A percentile compares a stretch with the other conserved stretches of the same genome.
These are phyloP conservation scores for Camelus bactrianus DNA, from an alignment of 2,113 vertebrate genomes.

Conservation along the genomic window DNA sequence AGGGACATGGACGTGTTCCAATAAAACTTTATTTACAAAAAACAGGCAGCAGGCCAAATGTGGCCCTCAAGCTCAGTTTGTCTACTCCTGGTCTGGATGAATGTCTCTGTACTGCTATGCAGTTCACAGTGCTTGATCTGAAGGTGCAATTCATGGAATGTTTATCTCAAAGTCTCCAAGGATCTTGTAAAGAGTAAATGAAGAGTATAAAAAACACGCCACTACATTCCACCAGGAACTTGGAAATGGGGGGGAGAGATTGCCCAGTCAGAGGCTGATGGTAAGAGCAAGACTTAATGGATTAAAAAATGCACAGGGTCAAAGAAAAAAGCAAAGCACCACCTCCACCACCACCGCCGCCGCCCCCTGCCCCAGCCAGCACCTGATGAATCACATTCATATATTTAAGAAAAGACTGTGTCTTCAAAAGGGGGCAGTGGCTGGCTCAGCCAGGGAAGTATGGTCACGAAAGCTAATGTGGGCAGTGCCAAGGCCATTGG, in stretches of 20 bases:
- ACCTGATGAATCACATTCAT: not conserved
- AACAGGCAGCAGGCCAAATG: not conserved
- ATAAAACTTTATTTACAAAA: slow-evolving; percentile 67
- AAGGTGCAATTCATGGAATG: not conserved
- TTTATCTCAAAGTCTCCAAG: not conserved
- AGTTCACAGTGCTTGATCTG: not conserved
- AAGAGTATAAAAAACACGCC: not conserved
- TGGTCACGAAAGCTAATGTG: not conserved
- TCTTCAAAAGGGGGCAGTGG: not conserved
- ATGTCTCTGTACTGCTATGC: not conserved
- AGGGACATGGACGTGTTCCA: not conserved
- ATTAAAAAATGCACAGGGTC: not conserved
- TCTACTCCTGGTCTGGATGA: not conserved
- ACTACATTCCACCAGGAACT: not conserved
- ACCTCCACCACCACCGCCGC: not conserved
- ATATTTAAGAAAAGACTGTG: not conserved
- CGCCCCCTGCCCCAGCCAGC: not conserved
- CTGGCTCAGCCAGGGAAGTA: not conserved
- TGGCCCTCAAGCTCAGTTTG: not conserved
- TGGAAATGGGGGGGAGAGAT: not conserved
- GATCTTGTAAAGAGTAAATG: not conserved
- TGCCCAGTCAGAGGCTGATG: not conserved
- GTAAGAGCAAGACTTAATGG: not conserved
- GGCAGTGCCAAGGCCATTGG: not conserved
- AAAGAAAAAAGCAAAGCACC: not conserved